Evolutionary conservation across 2,113 vertebrate species (phyloP).

Genomic region (Podiceps cristatus): DNA sequence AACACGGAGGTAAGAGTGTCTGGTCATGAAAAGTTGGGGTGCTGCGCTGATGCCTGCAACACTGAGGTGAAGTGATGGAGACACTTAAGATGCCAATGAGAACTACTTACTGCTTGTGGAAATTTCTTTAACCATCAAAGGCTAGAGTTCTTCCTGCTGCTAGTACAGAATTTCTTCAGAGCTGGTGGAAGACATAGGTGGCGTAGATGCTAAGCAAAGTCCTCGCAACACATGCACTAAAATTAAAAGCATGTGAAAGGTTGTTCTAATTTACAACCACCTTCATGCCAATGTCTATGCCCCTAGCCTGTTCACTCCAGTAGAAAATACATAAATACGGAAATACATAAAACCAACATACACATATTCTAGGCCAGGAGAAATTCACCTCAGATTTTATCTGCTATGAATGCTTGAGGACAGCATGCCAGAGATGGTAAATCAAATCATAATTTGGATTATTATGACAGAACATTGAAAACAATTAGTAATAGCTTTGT

Average conservation of each 20-base stretch:
- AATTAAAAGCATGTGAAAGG: not conserved
- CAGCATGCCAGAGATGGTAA: not conserved
- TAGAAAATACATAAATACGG: no score
- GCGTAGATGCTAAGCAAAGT: not conserved
- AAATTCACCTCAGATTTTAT: not conserved
- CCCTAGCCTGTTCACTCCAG: not conserved
- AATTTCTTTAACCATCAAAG: not conserved
- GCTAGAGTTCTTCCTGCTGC: not conserved
- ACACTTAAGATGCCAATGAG: not conserved
- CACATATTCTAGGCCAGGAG: not conserved
- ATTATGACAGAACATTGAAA: not conserved
- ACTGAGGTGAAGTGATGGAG: not conserved
- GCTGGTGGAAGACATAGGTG: not conserved
- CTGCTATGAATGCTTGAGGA: not conserved
- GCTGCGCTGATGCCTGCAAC: not conserved
- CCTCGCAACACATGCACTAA: not conserved
- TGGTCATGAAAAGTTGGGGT: not conserved
- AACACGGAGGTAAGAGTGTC: not conserved
- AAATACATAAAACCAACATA: not conserved
- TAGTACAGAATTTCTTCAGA: not conserved
- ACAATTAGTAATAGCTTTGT: not conserved
- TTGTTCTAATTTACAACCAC: not conserved
- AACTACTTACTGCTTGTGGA: not conserved
- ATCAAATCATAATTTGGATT: not conserved
- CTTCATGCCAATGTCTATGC: not conserved